Evolutionary conservation across 2,797 vertebrate genomes (phyloP).

Genomic region (Brachyrhaphis roseni): DNA sequence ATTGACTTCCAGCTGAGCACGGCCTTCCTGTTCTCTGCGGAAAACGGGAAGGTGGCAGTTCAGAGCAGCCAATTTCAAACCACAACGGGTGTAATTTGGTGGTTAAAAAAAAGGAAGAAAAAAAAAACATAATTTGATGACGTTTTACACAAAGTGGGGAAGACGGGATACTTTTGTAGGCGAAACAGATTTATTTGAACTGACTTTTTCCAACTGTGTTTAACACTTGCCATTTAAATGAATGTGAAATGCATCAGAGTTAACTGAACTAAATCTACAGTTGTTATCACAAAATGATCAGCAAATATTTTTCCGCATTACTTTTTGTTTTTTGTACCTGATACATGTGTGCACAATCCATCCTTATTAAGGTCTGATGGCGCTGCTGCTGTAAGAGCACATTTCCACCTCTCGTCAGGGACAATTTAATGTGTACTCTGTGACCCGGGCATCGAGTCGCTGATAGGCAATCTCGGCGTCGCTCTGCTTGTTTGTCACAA

Average conservation of each 20-base stretch:
- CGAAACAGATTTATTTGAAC: neutral
- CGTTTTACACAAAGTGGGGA: neutral
- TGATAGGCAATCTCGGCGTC: conserved; percentile 22
- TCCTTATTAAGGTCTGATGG: conserved; percentile 43
- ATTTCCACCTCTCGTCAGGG: conserved; percentile 39
- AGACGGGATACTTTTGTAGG: neutral
- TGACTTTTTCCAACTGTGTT: conserved; percentile 3
- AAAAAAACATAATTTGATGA: neutral
- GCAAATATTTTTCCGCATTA: conserved; percentile 4
- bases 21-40: conserved; percentile 1
- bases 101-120: neutral
- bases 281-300: neutral
- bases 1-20: conserved; percentile 13
- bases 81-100: neutral
- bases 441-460: conserved; percentile 48
- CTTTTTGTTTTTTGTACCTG: neutral
- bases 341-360: conserved; percentile 20
- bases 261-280: conserved; percentile 4
- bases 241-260: neutral
- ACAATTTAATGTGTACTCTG: conserved; percentile 23
- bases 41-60: neutral
- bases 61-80: neutral
- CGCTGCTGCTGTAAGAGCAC: conserved; percentile 16
- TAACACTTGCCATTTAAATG: neutral
- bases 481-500: conserved; percentile 50